Conservation (phyloP, 2,797 vertebrate genomes). For the Etheostoma nigrum region DNA sequence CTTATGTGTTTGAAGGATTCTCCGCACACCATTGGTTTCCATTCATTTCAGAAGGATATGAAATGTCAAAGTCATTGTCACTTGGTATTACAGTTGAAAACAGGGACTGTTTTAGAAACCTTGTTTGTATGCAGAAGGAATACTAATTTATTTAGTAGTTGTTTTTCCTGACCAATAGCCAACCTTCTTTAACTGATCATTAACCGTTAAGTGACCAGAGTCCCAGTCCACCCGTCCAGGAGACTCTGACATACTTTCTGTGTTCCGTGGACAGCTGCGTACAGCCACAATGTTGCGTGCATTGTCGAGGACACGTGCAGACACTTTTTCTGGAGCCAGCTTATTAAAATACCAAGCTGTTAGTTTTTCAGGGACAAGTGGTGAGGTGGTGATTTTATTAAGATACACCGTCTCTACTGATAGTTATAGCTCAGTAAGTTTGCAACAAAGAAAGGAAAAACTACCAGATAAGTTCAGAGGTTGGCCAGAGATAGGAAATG, state of each 20-base stretch:
- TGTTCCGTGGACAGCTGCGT: too few species aligned
- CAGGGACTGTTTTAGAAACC: neutral
- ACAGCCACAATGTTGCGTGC: too few species aligned
- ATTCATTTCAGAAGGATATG: neutral
- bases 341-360: neutral
- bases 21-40: neutral
- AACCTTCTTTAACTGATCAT: too few species aligned
- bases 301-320: too few species aligned
- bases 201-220: too few species aligned
- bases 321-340: neutral
- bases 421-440: neutral
- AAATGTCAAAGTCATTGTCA: constrained; percentile 4
- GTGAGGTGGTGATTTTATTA: neutral
- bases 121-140: neutral
- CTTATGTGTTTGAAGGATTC: neutral
- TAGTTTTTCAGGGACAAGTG: neutral
- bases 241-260: too few species aligned
- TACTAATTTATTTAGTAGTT: too few species aligned
- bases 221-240: too few species aligned
- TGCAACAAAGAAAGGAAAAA: neutral
- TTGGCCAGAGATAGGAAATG: neutral
- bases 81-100: neutral
- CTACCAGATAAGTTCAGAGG: neutral
- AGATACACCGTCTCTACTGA: neutral
- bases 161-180: too few species aligned